phyloP scores from a whole-genome alignment of 1,140 invertebrate species.

The Leptinotarsa texana region DNA sequence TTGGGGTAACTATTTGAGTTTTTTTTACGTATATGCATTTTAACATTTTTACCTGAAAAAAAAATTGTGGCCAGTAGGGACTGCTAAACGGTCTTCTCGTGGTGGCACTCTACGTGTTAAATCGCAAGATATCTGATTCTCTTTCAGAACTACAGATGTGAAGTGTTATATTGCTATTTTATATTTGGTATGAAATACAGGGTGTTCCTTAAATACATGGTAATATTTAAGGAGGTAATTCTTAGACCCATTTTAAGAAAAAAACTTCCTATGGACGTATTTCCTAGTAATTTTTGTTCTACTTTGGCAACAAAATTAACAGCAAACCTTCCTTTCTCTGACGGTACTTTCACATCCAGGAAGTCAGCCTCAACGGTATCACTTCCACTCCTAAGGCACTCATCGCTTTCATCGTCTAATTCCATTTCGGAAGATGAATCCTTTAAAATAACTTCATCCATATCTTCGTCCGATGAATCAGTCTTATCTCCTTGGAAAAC shows the following conservation, averaged over 20 bases:
- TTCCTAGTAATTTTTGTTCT: neutral
- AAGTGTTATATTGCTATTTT: too few species aligned
- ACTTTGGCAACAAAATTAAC: constrained; percentile 5
- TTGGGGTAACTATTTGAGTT: neutral
- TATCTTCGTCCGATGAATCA: constrained; percentile 19
- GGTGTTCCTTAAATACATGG: too few species aligned
- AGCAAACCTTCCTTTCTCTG: constrained; percentile 15
- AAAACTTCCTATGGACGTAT: too few species aligned
- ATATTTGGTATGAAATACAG: too few species aligned
- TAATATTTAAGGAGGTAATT: too few species aligned
- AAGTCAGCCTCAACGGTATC: constrained; percentile 18
- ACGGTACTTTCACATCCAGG: constrained; percentile 11
- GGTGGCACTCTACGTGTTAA: neutral
- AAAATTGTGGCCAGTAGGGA: neutral
- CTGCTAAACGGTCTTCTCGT: neutral
- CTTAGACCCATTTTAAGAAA: too few species aligned
- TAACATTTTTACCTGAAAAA: neutral
- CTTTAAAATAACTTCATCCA: constrained; percentile 19
- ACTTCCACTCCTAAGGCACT: constrained; percentile 20
- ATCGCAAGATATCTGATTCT: too few species aligned
- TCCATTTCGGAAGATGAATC: constrained; percentile 16
- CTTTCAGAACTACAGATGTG: too few species aligned
- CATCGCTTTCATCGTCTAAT: constrained; percentile 12
- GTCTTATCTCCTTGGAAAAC: constrained; percentile 18
- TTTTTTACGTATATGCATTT: neutral